Percentiles rank a stretch among this genome's conserved stretches.
These are phyloP conservation scores for Paedocypris micromegethes DNA, from an alignment of 2,797 vertebrate species.

Conservation along the genomic window DNA sequence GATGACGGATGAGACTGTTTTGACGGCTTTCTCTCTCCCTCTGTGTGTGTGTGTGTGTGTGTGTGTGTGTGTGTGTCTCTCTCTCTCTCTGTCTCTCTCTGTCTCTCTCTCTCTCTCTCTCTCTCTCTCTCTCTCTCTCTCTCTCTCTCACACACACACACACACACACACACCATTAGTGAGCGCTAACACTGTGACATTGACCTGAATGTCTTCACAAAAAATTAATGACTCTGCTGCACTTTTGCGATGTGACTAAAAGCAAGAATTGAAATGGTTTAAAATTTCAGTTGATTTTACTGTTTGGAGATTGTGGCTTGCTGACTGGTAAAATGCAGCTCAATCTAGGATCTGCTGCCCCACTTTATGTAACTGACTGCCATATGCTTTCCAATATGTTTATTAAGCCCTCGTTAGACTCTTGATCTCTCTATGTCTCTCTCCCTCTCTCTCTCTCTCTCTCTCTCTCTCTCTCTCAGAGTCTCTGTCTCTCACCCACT, in stretches of 20 bases:
- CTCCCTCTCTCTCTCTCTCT: constrained; percentile 12
- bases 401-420: constrained; percentile 14
- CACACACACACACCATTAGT: constrained; percentile 44
- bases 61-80: no score
- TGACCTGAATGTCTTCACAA: constrained; percentile 47
- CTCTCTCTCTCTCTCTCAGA: not conserved
- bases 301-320: constrained; percentile 4
- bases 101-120: no score
- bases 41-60: no score
- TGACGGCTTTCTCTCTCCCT: no score
- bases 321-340: constrained; percentile 20
- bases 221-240: constrained; percentile 57
- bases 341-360: constrained; percentile 19
- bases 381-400: constrained; percentile 39
- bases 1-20: no score
- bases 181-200: constrained; percentile 51
- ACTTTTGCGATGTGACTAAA: not conserved
- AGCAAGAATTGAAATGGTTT: not conserved
- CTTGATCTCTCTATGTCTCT: constrained; percentile 4
- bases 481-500: no score
- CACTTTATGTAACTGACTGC: constrained; percentile 36
- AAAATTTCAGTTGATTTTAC: no score
- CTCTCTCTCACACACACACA: constrained; percentile 8
- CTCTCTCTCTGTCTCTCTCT: no score
- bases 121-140: no score